Percentiles rank a stretch among this genome's conserved stretches.
Conservation (phyloP, 2,113 vertebrate species). For the Rhadina sibilatrix region DNA sequence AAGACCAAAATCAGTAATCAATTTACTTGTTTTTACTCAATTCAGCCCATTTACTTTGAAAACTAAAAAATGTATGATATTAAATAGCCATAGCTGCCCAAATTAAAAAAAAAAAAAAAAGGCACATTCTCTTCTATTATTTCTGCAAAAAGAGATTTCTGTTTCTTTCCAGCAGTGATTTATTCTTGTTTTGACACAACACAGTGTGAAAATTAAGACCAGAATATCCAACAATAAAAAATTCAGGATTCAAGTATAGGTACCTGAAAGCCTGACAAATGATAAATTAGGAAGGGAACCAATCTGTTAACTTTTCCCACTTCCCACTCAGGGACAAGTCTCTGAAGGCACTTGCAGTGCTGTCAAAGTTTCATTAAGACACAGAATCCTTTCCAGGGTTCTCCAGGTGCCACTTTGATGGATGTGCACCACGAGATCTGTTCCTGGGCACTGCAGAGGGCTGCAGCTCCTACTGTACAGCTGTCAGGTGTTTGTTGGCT, state of each 20-base stretch:
- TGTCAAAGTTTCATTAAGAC: conserved; percentile 50
- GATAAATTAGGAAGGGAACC: conserved; percentile 35
- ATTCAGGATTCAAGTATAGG: background rate
- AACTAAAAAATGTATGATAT: background rate
- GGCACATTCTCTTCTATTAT: background rate
- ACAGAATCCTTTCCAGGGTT: background rate
- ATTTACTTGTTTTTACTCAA: background rate
- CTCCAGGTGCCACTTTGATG: conserved; percentile 48
- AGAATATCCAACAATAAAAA: background rate
- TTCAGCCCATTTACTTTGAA: background rate
- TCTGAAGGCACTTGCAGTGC: background rate
- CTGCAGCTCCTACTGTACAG: background rate
- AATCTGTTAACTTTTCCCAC: conserved; percentile 17
- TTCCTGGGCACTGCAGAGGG: background rate
- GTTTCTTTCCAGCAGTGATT: background rate
- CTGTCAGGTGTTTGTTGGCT: background rate
- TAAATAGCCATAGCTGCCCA: fast-evolving
- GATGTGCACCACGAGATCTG: background rate
- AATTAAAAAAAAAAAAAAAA: background rate
- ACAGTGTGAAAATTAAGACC: background rate
- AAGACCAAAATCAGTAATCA: background rate
- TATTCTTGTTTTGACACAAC: background rate
- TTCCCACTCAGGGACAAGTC: background rate
- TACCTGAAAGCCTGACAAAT: conserved; percentile 31
- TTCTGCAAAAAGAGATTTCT: background rate